Evolutionary conservation across 2,888 invertebrate species (phyloP), one percentile per base, ranked within the genome.

Genomic region (Phengaris arion): DNA sequence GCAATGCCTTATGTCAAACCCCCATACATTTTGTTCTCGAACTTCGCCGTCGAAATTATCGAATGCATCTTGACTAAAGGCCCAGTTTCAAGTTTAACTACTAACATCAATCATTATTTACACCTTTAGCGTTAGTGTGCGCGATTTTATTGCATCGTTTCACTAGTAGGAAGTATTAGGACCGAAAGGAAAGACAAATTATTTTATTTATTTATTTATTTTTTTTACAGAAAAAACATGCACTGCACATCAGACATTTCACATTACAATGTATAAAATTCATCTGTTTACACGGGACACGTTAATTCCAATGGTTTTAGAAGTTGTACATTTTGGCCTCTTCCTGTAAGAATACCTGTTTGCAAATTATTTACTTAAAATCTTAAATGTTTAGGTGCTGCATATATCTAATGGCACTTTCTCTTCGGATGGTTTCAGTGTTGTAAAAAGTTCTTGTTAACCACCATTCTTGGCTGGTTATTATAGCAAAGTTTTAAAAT

Each of bases 211-310:
- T 45, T 77, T 68, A 75, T 82, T 82, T 81, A 82, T 6, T 46
- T 82, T 81, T 76, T 79, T 82, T 80, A 82, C 82, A 83, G 81
- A 83, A 82, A 35, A 82, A 81, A 82, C 82, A 82, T 82, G 82
- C 83, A 85, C 83, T 82, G 82, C 83, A 83, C 82, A 81, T 77
- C 76, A 82, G 80, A 83, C 83, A 82, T 84, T 82, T 82, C 83
- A 83, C 83, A 82, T 84, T 82, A 82, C 83, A 82, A 82, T 79
- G 77, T 83, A 82, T 78, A 82, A 83, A 82, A 82, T 74, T 54
- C 46, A 45, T 68, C 46, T n/a, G n/a, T 8, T 68, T 35, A 35
- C 35, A 35, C 4, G 4, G 35, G 35, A 35, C 35, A 59, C 6
- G 48, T 8, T 48, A 48, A 6, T 48, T 6, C 8, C 3, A 48